phyloP scores from a whole-genome alignment of 2,113 vertebrate genomes.

The Pluvialis apricaria region DNA sequence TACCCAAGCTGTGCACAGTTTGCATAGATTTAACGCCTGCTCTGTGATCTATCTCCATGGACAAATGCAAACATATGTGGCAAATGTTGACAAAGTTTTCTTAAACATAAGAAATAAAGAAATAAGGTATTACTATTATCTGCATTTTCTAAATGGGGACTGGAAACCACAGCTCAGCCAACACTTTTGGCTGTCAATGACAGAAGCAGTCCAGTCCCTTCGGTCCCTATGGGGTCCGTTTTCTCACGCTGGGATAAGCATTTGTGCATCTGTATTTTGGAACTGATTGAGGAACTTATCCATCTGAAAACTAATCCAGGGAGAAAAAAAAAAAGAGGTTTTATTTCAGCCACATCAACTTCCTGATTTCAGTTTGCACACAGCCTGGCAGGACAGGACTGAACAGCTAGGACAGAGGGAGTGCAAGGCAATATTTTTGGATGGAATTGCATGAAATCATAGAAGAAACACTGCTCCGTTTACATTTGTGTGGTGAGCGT shows the following conservation, averaged over 20 bases:
- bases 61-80: background rate
- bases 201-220: background rate
- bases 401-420: background rate
- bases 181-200: background rate
- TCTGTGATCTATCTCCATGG: background rate
- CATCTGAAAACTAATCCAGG: conserved; percentile 26
- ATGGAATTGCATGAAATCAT: background rate
- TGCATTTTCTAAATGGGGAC: background rate
- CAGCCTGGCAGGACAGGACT: background rate
- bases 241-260: conserved; percentile 12
- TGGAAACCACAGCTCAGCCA: background rate
- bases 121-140: background rate
- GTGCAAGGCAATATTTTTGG: background rate
- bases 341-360: conserved; percentile 12
- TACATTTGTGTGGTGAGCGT: no score
- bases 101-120: background rate
- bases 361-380: background rate
- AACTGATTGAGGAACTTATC: background rate
- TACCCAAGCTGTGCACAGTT: background rate
- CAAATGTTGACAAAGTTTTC: background rate
- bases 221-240: background rate
- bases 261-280: conserved; percentile 36
- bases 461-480: background rate
- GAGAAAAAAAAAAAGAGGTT: background rate
- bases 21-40: background rate